Conservation (phyloP, 2,113 vertebrate species). For the Phasianus colchicus region DNA sequence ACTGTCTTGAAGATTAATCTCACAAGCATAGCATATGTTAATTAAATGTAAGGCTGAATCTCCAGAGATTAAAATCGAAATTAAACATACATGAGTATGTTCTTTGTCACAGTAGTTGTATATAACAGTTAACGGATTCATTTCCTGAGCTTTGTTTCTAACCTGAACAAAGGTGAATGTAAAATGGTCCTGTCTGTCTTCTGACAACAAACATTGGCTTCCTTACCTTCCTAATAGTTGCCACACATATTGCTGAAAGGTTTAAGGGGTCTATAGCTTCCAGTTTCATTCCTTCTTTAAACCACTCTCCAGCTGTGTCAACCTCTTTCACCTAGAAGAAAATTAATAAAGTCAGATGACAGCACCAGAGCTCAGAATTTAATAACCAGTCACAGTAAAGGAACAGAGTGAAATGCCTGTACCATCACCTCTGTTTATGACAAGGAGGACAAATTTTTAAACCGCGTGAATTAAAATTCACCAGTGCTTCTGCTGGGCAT, state of each 20-base stretch:
- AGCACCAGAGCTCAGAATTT: conserved; percentile 23
- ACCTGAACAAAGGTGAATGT: background rate
- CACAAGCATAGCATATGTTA: background rate
- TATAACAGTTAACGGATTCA: background rate
- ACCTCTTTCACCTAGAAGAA: conserved; percentile 90
- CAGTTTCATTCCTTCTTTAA: conserved; percentile 97
- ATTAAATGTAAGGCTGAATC: background rate
- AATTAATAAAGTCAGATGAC: conserved; percentile 26
- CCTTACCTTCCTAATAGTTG: conserved; percentile 96
- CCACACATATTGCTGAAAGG: conserved; percentile 98
- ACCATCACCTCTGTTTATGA: background rate
- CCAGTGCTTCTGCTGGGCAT: background rate
- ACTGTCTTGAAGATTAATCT: background rate
- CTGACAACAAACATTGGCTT: background rate
- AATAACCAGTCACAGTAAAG: background rate
- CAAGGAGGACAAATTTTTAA: background rate
- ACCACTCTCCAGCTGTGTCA: conserved; percentile 95
- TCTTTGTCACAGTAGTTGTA: background rate
- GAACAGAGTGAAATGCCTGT: background rate
- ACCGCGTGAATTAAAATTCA: background rate
- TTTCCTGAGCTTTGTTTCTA: background rate
- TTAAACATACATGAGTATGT: background rate
- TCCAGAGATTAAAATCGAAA: background rate
- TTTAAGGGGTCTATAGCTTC: conserved; percentile 99
- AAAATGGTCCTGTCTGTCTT: background rate